phyloP scores from a whole-genome alignment of 2,888 invertebrate genomes.

The Hirtodrosophila confusa region DNA sequence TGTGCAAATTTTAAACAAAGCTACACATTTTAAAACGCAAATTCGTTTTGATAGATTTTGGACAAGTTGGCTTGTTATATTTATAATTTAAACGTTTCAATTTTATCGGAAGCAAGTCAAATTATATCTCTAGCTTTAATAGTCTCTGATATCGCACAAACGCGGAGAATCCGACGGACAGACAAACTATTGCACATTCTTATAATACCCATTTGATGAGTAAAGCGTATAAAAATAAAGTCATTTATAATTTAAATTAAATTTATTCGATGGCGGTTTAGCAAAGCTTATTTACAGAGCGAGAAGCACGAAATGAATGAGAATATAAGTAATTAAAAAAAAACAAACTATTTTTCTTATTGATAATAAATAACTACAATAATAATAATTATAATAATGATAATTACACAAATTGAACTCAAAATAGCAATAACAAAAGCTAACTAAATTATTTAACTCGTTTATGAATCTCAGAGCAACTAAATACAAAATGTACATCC shows the following conservation, averaged over 20 bases:
- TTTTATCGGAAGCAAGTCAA: too few relatives aligned
- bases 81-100: too few relatives aligned
- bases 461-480: constrained; percentile 32
- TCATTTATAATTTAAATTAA: constrained; percentile 41
- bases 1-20: too few relatives aligned
- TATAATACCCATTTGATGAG: too few relatives aligned
- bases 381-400: constrained; percentile 23
- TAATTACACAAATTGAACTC: constrained; percentile 10
- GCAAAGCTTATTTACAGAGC: constrained; percentile 53
- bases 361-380: constrained; percentile 31
- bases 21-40: too few relatives aligned
- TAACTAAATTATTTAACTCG: constrained; percentile 32
- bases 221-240: constrained; percentile 3
- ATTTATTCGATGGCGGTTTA: constrained; percentile 73
- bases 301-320: constrained; percentile 12
- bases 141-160: too few relatives aligned
- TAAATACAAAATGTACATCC: constrained; percentile 25
- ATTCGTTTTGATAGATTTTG: too few relatives aligned
- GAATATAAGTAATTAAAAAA: constrained; percentile 19
- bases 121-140: too few relatives aligned
- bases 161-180: too few relatives aligned
- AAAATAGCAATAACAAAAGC: constrained; percentile 55
- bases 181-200: too few relatives aligned
- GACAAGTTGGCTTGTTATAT: too few relatives aligned
- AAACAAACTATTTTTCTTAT: constrained; percentile 20